Evolutionary conservation across 2,888 invertebrate genomes (phyloP), one percentile per base, ranked within the genome.

Genomic region (Zhuqinia jingwanae): DNA sequence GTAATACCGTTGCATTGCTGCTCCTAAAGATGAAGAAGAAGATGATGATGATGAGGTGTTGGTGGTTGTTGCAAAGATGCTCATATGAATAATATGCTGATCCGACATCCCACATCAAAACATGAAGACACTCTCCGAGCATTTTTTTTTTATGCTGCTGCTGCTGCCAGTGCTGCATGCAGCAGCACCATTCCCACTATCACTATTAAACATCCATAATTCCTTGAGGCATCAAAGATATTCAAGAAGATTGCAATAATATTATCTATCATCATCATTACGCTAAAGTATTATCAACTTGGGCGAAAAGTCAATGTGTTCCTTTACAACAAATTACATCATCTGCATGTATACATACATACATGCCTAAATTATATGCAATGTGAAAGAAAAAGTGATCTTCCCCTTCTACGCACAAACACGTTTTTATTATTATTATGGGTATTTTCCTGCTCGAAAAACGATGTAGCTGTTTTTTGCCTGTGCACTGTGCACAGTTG

Each of bases 201-300:
- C 47, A 47, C 22, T 70, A 22, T 47, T 47, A 70, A 75, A 75
- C 75, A 53, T 53, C 53, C 27, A 50, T 53, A 75, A 25, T 30
- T 75, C 53, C 75, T 75, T 53, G 17, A 27, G 75, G 75, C 75
- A 53, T 47, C 53, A 53, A 47, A 50, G 50, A 53, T 58, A 85
- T 73, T 78, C 30, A 25, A 60, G 73, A 73, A 85, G 73, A 85
- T 85, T 79, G 53, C 73, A 25, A 68, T 77, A 83, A 76, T 76
- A 83, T 77, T 68, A 53, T 75, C 36, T 53, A 30, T 36, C 27
- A 73, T 50, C 27, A 30, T 75, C 75, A 75, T 75, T 75, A 75
- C 75, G 50, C 50, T 53, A 17, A 30, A 50, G 11, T 75, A 75
- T 27, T 68, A 68, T 22, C 68, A 68, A 25, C 68, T 65, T 50